Conservation (phyloP, 2,113 vertebrate genomes). For the Podilymbus podiceps region DNA sequence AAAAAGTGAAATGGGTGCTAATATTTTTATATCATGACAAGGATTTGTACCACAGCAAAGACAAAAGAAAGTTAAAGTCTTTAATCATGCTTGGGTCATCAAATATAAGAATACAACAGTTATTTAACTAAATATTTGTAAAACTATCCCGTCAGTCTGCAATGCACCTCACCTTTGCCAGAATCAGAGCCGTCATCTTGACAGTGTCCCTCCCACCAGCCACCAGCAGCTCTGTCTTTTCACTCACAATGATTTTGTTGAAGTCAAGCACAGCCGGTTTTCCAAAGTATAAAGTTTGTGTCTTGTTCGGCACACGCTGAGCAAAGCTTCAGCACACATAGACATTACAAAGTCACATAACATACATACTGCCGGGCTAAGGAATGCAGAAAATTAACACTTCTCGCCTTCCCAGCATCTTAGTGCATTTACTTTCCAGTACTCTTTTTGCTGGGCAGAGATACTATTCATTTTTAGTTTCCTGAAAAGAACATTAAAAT, state of each 20-base stretch:
- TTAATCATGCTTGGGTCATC: background rate
- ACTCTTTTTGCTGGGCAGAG: background rate
- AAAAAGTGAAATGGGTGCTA: background rate
- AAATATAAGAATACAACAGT: background rate
- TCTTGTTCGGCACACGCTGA: background rate
- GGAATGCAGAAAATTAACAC: background rate
- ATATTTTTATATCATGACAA: background rate
- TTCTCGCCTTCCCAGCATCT: background rate
- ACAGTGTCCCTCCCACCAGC: accelerated
- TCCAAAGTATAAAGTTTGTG: background rate
- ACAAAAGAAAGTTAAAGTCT: background rate
- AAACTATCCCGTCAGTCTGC: background rate
- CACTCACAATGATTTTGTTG: background rate
- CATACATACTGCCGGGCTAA: background rate
- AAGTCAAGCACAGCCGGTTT: background rate
- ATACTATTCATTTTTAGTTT: background rate
- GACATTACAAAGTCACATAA: background rate
- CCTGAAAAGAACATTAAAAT: background rate
- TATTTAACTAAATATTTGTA: background rate
- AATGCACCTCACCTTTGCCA: background rate
- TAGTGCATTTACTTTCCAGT: background rate
- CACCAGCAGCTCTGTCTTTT: background rate
- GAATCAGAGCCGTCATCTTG: background rate
- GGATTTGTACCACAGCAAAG: background rate
- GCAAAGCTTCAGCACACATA: background rate